Evolutionary conservation across 2,113 vertebrate species (phyloP).

Genomic region (Isurus oxyrinchus): DNA sequence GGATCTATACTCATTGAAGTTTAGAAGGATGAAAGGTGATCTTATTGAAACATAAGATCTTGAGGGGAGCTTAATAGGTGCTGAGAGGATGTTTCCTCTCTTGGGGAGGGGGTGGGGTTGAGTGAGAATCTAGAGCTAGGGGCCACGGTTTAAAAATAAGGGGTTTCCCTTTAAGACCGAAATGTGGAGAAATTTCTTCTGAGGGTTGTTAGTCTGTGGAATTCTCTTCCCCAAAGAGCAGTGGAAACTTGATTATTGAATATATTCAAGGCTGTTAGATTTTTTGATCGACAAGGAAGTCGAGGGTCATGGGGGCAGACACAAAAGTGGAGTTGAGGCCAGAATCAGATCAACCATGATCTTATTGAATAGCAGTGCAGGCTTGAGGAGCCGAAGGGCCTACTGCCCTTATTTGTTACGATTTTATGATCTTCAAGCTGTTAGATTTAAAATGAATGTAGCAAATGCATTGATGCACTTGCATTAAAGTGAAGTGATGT

Average conservation of each 20-base stretch:
- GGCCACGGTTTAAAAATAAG: neutral
- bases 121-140: neutral
- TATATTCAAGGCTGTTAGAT: neutral
- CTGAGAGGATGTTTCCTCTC: neutral
- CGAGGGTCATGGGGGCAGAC: neutral
- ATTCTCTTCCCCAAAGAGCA: too few species aligned
- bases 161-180: neutral
- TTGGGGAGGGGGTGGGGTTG: too few species aligned
- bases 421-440: neutral
- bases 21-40: neutral
- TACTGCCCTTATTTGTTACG: neutral
- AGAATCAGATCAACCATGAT: neutral
- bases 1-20: neutral
- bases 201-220: too few species aligned
- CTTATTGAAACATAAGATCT: neutral
- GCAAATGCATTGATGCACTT: neutral
- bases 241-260: too few species aligned
- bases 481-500: neutral
- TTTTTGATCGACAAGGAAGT: neutral
- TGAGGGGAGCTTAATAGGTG: neutral
- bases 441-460: neutral
- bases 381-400: neutral
- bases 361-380: neutral
- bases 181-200: neutral
- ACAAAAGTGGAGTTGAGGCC: neutral